Evolutionary conservation across 2,888 invertebrate species (phyloP).

Genomic region (Leptothorax acervorum): DNA sequence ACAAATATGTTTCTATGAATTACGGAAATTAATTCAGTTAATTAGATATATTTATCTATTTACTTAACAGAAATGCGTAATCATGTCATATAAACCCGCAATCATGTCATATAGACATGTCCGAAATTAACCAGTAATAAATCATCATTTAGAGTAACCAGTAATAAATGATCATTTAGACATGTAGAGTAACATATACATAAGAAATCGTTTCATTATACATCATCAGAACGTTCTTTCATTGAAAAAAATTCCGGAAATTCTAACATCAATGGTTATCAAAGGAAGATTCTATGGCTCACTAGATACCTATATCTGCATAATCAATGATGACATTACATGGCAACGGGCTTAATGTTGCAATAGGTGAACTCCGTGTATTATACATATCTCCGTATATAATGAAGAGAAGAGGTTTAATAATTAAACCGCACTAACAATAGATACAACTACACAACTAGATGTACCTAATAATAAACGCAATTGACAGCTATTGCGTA

Average conservation of each 20-base stretch:
- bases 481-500: neutral
- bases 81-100: neutral
- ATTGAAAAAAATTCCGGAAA: neutral
- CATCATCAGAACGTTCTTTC: neutral
- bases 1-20: slow-evolving; percentile 5
- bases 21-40: neutral
- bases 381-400: neutral
- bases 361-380: neutral
- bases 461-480: neutral
- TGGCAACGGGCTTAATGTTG: neutral
- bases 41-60: neutral
- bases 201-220: neutral
- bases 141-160: neutral
- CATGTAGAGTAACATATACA: neutral
- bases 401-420: neutral
- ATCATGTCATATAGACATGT: neutral
- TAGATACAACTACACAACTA: neutral
- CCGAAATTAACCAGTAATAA: neutral
- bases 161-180: neutral
- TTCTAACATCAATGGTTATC: neutral
- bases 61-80: neutral
- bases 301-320: neutral
- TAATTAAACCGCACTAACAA: neutral
- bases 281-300: neutral
- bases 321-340: neutral